Evolutionary conservation across 1,140 invertebrate genomes (phyloP).

Genomic region (Brachionus angularis): DNA sequence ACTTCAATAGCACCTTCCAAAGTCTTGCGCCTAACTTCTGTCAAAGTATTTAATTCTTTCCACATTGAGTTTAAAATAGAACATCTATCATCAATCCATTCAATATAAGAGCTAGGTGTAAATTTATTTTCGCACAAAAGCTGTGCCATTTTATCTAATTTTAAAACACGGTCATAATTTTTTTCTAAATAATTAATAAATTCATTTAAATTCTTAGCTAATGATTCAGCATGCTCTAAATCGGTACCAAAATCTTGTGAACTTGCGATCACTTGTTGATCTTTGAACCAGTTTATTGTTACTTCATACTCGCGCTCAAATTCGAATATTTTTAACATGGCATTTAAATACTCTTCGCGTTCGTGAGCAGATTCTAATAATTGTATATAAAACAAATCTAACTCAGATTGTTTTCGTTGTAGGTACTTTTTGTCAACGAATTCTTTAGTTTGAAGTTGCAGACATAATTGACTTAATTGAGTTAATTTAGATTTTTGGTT

Average conservation of each 20-base stretch:
- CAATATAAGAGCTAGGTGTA: constrained; percentile 17
- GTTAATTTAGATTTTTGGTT: neutral
- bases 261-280: constrained; percentile 14
- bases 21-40: constrained; percentile 2
- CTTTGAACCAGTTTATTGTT: constrained; percentile 1
- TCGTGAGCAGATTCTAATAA: neutral
- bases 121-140: constrained; percentile 36
- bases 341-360: constrained; percentile 35
- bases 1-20: constrained; percentile 23
- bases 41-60: constrained; percentile 1
- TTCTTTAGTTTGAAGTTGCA: neutral
- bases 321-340: constrained; percentile 35
- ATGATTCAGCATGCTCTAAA: constrained; percentile 38
- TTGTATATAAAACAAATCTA: neutral
- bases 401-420: neutral
- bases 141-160: constrained; percentile 37
- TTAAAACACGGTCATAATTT: neutral
- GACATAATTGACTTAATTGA: neutral
- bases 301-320: constrained; percentile 19
- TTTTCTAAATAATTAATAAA: constrained; percentile 26
- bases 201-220: constrained; percentile 19
- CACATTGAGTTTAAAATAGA: neutral
- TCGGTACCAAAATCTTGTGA: constrained; percentile 41
- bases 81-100: constrained; percentile 26
- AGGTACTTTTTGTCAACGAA: neutral